Evolutionary conservation across 53 echinoderm and acorn worm species (phyloP).

Genomic region (Apostichopus leukothele): DNA sequence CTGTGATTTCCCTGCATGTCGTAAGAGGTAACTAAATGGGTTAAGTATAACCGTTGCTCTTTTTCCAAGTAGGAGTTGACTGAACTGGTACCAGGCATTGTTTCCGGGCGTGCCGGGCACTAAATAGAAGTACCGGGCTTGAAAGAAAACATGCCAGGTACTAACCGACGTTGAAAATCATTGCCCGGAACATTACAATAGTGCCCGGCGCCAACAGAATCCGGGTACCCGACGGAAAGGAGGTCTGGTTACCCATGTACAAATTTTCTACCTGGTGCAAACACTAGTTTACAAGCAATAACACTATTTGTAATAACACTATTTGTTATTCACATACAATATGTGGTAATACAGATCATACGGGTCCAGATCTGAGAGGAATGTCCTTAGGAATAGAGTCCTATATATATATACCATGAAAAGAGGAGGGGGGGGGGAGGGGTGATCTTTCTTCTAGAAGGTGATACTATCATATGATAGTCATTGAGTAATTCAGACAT

Average conservation of each 20-base stretch:
- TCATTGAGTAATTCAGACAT: not conserved
- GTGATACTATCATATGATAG: slow-evolving; percentile 14
- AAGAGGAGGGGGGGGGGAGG: not conserved
- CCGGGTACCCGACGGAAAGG: no score
- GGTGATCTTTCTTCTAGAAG: not conserved
- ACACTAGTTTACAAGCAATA: no score
- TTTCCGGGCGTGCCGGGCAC: not conserved
- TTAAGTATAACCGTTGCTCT: not conserved
- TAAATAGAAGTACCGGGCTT: no score
- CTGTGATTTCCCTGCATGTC: not conserved
- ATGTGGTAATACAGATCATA: slow-evolving; percentile 12
- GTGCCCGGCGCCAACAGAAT: no score
- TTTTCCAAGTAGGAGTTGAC: not conserved
- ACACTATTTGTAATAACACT: not conserved
- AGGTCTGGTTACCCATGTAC: no score
- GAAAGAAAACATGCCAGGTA: no score
- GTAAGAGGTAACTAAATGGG: not conserved
- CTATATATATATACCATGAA: not conserved
- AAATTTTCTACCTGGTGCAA: no score
- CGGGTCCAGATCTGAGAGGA: slow-evolving; percentile 4
- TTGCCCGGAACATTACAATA: no score
- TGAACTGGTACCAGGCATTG: not conserved
- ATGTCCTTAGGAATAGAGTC: not conserved
- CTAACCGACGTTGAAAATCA: no score
- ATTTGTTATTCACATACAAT: slow-evolving; percentile 13